phyloP scores from a whole-genome alignment of 2,888 invertebrate species.

The Heliconius ethilla region DNA sequence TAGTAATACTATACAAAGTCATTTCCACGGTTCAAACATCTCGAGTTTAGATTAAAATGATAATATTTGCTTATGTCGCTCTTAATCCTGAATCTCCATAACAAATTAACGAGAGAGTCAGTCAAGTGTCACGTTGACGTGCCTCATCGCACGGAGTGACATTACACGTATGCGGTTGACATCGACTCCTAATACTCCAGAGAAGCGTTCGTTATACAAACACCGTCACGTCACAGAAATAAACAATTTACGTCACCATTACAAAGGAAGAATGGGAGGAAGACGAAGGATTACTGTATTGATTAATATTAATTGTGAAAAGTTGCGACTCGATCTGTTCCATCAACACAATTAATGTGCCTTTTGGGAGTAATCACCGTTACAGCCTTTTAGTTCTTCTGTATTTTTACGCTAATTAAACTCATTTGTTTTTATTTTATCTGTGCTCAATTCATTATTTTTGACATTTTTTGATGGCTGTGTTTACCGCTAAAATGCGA shows the following conservation, averaged over 20 bases:
- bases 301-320: slow-evolving; percentile 36
- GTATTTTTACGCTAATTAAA: slow-evolving; percentile 10
- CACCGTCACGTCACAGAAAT: slow-evolving; percentile 32
- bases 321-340: slow-evolving; percentile 10
- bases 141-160: slow-evolving; percentile 61
- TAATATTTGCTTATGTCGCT: slow-evolving; percentile 54
- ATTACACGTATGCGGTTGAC: slow-evolving; percentile 53
- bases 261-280: slow-evolving; percentile 33
- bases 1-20: neutral
- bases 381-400: slow-evolving; percentile 3
- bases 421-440: slow-evolving; percentile 12
- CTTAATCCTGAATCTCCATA: slow-evolving; percentile 60
- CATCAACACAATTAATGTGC: slow-evolving; percentile 22
- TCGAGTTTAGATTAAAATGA: slow-evolving; percentile 52
- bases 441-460: slow-evolving; percentile 3
- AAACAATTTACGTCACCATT: slow-evolving; percentile 34
- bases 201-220: slow-evolving; percentile 41
- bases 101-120: slow-evolving; percentile 77
- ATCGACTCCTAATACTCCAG: slow-evolving; percentile 39
- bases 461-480: neutral
- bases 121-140: slow-evolving; percentile 69
- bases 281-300: slow-evolving; percentile 37
- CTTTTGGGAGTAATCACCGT: slow-evolving; percentile 26
- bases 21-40: slow-evolving; percentile 12
- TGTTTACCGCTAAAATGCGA: slow-evolving; percentile 13